phyloP scores from a whole-genome alignment of 2,888 invertebrate genomes.

The Alitta virens region DNA sequence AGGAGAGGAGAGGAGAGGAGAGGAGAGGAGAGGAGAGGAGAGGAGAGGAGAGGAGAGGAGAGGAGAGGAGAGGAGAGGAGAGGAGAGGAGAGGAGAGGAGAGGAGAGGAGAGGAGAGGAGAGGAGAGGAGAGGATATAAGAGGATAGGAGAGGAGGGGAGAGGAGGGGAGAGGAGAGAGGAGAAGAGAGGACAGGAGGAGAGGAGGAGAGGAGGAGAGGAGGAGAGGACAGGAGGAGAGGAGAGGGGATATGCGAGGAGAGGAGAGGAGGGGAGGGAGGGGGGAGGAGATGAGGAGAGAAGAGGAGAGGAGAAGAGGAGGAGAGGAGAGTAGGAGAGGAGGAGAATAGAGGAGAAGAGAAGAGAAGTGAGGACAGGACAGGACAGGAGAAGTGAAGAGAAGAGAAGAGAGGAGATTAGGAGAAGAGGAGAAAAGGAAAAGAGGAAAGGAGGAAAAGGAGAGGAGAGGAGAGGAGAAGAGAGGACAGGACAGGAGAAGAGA shows the following conservation, averaged over 20 bases:
- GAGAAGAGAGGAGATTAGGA: no score
- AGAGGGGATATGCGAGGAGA: not conserved
- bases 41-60: conserved; percentile 2
- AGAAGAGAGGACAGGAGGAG: not conserved
- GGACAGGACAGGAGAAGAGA: not conserved
- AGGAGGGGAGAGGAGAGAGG: not conserved
- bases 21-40: no score
- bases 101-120: not conserved
- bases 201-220: conserved; percentile 1
- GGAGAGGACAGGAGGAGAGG: not conserved
- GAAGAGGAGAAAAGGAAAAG: no score
- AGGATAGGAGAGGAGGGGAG: conserved; percentile 1
- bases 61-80: not conserved
- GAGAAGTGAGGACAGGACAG: not conserved
- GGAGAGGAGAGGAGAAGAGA: not conserved
- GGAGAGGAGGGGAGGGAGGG: not conserved
- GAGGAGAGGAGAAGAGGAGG: not conserved
- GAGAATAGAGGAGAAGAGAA: no score
- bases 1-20: no score
- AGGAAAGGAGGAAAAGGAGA: not conserved
- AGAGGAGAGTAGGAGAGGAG: no score
- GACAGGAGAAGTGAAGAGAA: not conserved
- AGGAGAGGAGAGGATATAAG: not conserved
- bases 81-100: not conserved
- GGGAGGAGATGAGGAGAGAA: no score